These are phyloP conservation scores for Apodemia mormo DNA, from an alignment of 2,888 invertebrate genomes.

Conservation along the genomic window DNA sequence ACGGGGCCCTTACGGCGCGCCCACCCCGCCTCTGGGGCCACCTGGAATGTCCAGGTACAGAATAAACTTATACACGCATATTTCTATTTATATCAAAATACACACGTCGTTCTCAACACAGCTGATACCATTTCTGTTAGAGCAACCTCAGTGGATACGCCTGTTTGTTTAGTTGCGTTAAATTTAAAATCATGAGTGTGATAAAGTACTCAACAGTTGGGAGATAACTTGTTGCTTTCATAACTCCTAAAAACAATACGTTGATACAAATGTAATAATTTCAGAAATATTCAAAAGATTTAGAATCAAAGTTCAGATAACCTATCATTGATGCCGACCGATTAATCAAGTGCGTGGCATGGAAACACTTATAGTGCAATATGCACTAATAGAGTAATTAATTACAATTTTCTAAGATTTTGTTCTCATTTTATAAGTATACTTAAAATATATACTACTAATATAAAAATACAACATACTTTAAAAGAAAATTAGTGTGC, in stretches of 20 bases:
- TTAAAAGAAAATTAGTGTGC: too few species aligned
- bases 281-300: conserved; percentile 39
- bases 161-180: conserved; percentile 33
- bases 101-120: not conserved
- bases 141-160: not conserved
- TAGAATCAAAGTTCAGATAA: not conserved
- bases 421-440: too few species aligned
- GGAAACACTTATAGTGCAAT: not conserved
- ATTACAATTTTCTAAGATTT: too few species aligned
- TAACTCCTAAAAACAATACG: conserved; percentile 47
- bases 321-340: conserved; percentile 35
- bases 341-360: conserved; percentile 24
- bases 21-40: conserved; percentile 90
- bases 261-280: conserved; percentile 55
- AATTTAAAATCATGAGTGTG: conserved; percentile 44
- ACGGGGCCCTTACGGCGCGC: conserved; percentile 85
- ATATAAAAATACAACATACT: too few species aligned
- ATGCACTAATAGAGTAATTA: too few species aligned
- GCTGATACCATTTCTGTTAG: not conserved
- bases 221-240: conserved; percentile 69
- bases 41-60: conserved; percentile 90
- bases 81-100: not conserved
- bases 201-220: conserved; percentile 71
- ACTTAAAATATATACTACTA: too few species aligned
- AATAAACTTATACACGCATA: conserved; percentile 12